Evolutionary conservation across 2,113 vertebrate species (phyloP), one percentile per base, ranked within the genome.

Genomic region (Oreochromis aureus): DNA sequence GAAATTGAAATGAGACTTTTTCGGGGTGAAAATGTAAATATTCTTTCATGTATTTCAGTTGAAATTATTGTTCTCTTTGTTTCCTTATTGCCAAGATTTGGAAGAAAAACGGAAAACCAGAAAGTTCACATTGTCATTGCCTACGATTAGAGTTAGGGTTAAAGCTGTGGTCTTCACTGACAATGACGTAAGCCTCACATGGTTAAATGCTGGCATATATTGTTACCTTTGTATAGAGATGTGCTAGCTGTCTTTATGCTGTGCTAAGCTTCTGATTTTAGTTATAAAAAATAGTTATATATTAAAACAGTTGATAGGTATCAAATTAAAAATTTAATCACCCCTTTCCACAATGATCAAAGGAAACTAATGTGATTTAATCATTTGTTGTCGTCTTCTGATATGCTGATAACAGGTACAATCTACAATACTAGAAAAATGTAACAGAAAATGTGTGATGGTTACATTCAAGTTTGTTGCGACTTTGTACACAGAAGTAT

Each of bases 121-220:
- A 73, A 73, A 2, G 3, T 36, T 34, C 9, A 19, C 6, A 63
- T 61, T 34, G 22, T 44, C 12, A 24, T 27, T 71, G 69, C 41
- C 69, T 73, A 46, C 1, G 9, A 24, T 73, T 73, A 46, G 36
- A 44, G 0, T 46, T 73, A 10, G 4, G 61, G 11, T 69, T 69
- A 39, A 39, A 66, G 34, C 12, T 39, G 63, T 12, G 61, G 7
- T 39, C 6, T 4, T 66, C 61, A 39, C 12, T 39, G 34, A 66
- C 39, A n/a, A 39, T 2, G 1, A 39, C 19, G 22, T 66, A n/a
- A n/a, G 3, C 2, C 34, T 39, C 61, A 3, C 4, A 0, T 36
- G 3, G 34, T 39, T 69, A 69, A 69, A 69, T 69, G 36, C 34
- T 39, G 61, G 61, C 34, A 39, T n/a, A 66, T 22, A 22, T 39